A percentile compares a stretch with the other conserved stretches of the same genome.
Conservation (phyloP, 2,113 vertebrate species). For the Corythornis vintsioides region DNA sequence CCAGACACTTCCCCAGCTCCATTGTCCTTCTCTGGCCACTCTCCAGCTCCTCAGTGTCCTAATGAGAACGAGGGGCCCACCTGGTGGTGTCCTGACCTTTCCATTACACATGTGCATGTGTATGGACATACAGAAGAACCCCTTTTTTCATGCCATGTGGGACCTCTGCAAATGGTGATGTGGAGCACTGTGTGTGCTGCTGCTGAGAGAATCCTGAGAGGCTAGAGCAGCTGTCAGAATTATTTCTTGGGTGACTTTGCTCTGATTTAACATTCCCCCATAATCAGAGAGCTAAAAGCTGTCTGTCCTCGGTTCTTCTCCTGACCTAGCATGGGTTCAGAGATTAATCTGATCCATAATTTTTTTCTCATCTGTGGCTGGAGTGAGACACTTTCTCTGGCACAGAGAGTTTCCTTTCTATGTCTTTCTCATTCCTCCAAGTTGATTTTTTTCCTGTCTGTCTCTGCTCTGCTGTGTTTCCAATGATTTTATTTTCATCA, state of each 20-base stretch:
- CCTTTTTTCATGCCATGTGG: fast-evolving
- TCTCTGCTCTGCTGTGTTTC: neutral
- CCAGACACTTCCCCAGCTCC: too few relatives aligned
- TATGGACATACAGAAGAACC: fast-evolving
- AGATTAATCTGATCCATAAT: neutral
- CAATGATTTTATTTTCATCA: neutral
- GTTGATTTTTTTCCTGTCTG: neutral
- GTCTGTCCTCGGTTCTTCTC: neutral
- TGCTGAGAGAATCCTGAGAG: neutral
- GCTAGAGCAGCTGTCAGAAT: neutral
- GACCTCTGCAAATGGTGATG: neutral
- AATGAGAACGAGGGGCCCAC: too few relatives aligned
- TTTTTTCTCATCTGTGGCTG: neutral
- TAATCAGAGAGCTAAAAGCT: neutral
- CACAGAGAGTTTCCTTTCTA: neutral
- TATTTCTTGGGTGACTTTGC: neutral
- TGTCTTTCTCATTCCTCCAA: neutral
- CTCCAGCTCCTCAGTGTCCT: neutral
- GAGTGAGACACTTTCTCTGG: neutral
- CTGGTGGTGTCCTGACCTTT: neutral
- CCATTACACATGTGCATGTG: fast-evolving
- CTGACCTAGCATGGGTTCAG: neutral
- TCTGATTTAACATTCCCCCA: neutral
- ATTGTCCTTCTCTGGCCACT: neutral
- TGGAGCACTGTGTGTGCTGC: neutral